Conservation (phyloP, 1,140 invertebrate genomes). For the Trichonephila clavata region DNA sequence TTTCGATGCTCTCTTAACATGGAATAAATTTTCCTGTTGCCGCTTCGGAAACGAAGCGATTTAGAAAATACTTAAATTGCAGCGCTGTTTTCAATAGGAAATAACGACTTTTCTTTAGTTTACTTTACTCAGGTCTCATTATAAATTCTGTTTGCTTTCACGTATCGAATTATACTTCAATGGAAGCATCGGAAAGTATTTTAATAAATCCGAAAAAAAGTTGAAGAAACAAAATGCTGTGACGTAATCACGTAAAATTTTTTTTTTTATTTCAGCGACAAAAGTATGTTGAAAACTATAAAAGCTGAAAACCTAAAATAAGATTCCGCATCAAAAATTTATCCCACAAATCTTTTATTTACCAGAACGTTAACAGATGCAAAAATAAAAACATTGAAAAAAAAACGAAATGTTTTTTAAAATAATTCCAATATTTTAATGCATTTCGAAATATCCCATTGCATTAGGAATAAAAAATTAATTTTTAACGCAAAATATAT, state of each 20-base stretch:
- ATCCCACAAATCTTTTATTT: no score
- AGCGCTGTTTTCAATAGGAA: not conserved
- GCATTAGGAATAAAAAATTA: no score
- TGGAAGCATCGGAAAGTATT: not conserved
- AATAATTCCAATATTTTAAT: no score
- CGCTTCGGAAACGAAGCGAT: not conserved
- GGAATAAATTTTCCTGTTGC: constrained; percentile 35
- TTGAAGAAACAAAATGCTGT: not conserved
- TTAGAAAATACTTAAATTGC: constrained; percentile 17
- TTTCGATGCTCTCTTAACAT: constrained; percentile 3
- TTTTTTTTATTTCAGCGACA: not conserved
- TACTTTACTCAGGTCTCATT: not conserved
- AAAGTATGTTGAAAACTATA: not conserved
- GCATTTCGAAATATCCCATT: no score
- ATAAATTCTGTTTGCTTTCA: not conserved
- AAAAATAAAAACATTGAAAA: no score
- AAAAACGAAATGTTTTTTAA: no score
- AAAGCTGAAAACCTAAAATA: not conserved
- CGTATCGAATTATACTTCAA: not conserved
- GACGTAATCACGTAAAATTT: not conserved
- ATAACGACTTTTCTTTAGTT: not conserved
- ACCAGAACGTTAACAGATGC: no score
- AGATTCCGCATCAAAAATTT: no score
- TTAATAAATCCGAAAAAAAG: not conserved
- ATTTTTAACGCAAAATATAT: no score